phyloP scores from a whole-genome alignment of 2,888 invertebrate species.

The Herminia tarsipennalis region DNA sequence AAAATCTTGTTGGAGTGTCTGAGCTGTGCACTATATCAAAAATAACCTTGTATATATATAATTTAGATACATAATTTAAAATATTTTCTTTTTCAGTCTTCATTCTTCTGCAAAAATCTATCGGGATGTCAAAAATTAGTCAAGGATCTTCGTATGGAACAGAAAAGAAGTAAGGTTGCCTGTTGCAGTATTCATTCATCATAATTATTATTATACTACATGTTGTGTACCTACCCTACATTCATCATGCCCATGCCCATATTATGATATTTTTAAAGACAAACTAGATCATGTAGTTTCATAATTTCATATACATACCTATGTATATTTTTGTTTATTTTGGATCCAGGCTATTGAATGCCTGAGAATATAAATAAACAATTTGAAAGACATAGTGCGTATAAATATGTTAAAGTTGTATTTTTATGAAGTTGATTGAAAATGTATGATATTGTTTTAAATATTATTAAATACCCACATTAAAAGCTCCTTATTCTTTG shows the following conservation, averaged over 20 bases:
- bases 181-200: conserved; percentile 40
- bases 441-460: conserved; percentile 20
- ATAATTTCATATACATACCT: conserved; percentile 16
- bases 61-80: no score
- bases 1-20: no score
- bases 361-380: conserved; percentile 23
- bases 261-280: conserved; percentile 26
- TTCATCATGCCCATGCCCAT: neutral
- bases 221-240: conserved; percentile 33
- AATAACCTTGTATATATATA: no score
- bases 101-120: conserved; percentile 90
- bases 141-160: conserved; percentile 93
- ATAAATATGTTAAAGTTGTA: conserved; percentile 29
- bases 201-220: no score
- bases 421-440: no score
- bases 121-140: conserved; percentile 94
- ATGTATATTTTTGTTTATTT: conserved; percentile 21
- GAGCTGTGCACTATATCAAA: no score
- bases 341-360: conserved; percentile 13
- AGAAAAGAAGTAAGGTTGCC: conserved; percentile 78
- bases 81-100: conserved; percentile 87
- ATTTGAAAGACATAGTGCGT: conserved; percentile 19
- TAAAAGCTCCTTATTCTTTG: conserved; percentile 12
- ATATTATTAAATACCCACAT: conserved; percentile 9
- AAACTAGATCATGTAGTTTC: conserved; percentile 26